phyloP scores from a whole-genome alignment of 2,888 invertebrate genomes.

The Melieria omissa region DNA sequence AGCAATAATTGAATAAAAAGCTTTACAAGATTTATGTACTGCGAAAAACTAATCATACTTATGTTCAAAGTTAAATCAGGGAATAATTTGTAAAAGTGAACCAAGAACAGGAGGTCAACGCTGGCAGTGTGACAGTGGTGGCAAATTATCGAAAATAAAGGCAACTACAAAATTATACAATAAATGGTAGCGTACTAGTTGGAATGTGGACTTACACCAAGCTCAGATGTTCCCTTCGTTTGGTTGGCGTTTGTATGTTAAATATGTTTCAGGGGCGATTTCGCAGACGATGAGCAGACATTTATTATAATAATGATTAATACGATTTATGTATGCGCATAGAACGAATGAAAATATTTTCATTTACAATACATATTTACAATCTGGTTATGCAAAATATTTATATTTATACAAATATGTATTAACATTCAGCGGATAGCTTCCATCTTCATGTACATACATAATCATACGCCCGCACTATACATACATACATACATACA shows the following conservation, averaged over 20 bases:
- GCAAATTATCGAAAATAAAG: conserved; percentile 32
- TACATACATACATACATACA: conserved; percentile 17
- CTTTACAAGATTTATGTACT: too few species aligned
- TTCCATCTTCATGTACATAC: too few species aligned
- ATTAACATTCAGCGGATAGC: conserved; percentile 3
- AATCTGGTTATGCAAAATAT: conserved; percentile 34
- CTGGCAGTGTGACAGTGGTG: not conserved
- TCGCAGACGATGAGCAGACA: conserved; percentile 38
- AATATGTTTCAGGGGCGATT: conserved; percentile 42
- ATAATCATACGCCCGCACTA: not conserved
- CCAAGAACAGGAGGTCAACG: too few species aligned
- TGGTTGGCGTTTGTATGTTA: conserved; percentile 41
- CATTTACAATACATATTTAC: not conserved
- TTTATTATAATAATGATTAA: conserved; percentile 32
- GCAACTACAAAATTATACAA: conserved; percentile 33
- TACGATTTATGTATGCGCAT: conserved; percentile 17
- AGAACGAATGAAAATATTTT: not conserved
- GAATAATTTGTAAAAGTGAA: too few species aligned
- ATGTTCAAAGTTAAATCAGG: too few species aligned
- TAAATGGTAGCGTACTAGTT: conserved; percentile 38
- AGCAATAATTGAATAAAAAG: too few species aligned
- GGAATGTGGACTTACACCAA: conserved; percentile 82
- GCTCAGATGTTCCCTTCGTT: conserved; percentile 87
- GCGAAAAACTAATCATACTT: too few species aligned
- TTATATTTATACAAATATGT: conserved; percentile 48